Percentiles rank a stretch among this genome's conserved stretches.
phyloP scores from a whole-genome alignment of 2,888 invertebrate genomes.

The Dysmachus trigonus region DNA sequence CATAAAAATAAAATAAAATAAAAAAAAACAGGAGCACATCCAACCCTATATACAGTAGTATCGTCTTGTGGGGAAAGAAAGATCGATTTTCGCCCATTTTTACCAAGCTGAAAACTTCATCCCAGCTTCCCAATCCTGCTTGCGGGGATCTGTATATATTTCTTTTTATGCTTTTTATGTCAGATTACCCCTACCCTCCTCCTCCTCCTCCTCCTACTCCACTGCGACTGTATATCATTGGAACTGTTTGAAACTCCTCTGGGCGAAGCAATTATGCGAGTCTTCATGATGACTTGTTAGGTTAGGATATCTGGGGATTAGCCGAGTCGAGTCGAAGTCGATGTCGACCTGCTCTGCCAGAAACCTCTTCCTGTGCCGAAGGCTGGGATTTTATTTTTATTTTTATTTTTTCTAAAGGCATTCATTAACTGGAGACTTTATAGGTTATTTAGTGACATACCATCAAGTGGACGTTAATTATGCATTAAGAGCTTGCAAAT shows the following conservation, averaged over 20 bases:
- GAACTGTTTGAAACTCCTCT: conserved; percentile 1
- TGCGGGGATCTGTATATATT: neutral
- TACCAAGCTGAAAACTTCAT: neutral
- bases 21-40: neutral
- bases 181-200: neutral
- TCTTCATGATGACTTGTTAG: neutral
- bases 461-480: conserved; percentile 36
- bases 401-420: conserved; percentile 7
- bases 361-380: neutral
- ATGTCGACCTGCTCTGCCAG: neutral
- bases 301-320: conserved; percentile 12
- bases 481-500: conserved; percentile 20
- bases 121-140: neutral
- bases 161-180: neutral
- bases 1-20: neutral
- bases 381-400: no score
- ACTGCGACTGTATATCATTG: neutral
- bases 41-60: no score
- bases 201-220: no score
- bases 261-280: conserved; percentile 22
- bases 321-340: no score
- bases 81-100: conserved; percentile 9
- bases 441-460: conserved; percentile 1
- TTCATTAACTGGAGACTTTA: conserved; percentile 28
- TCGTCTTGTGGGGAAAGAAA: neutral